A percentile compares a stretch with the other conserved stretches of the same genome.
phyloP scores from a whole-genome alignment of 2,113 vertebrate genomes.

The Myrmecophaga tridactyla region DNA sequence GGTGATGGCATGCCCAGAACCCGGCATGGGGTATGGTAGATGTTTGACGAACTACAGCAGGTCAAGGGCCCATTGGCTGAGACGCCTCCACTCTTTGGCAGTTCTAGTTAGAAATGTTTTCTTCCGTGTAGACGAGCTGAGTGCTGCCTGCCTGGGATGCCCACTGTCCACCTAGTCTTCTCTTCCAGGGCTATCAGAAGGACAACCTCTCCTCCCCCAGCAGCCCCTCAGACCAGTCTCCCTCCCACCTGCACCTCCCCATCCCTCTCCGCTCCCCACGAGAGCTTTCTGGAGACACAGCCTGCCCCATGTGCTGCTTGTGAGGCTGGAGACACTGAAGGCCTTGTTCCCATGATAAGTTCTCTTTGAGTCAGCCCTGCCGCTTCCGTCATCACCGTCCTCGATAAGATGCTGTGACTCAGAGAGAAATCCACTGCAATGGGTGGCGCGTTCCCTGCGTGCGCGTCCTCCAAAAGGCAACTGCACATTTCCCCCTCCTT shows the following conservation, averaged over 20 bases:
- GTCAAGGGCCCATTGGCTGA: neutral
- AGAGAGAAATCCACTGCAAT: neutral
- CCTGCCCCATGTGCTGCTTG: neutral
- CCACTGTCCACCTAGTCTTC: neutral
- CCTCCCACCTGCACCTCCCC: no score
- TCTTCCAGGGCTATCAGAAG: neutral
- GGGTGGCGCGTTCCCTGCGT: neutral
- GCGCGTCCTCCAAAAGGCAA: neutral
- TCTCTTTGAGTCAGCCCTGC: neutral
- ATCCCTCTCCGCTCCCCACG: neutral
- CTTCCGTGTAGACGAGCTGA: neutral
- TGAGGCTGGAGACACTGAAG: neutral
- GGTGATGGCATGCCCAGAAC: no score
- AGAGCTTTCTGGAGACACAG: neutral
- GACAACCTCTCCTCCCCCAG: neutral
- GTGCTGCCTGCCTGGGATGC: neutral
- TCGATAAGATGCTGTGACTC: slow-evolving; percentile 45
- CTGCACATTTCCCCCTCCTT: neutral
- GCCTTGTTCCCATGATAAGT: neutral
- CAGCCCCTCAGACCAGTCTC: neutral
- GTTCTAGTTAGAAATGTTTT: neutral
- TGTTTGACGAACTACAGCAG: neutral
- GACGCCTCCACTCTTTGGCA: neutral
- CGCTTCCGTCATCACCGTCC: slow-evolving; percentile 36
- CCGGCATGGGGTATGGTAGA: neutral